Evolutionary conservation across 2,113 vertebrate species (phyloP).

Genomic region (Lates calcarifer): DNA sequence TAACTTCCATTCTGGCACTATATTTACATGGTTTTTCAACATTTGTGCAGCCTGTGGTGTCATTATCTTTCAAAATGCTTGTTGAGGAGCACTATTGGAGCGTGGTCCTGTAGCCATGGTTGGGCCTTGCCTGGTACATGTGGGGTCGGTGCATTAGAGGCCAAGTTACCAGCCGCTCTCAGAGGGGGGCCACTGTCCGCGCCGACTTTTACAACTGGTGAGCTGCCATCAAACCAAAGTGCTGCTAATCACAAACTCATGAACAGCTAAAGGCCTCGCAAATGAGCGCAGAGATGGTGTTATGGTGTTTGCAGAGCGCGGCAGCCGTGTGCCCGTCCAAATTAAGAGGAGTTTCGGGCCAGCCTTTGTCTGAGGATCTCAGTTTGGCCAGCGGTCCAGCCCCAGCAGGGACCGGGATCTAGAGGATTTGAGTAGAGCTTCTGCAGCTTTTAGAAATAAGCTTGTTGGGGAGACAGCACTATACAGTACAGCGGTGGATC

Average conservation of each 20-base stretch:
- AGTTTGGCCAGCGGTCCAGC: conserved; percentile 63
- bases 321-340: conserved; percentile 56
- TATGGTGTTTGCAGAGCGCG: conserved; percentile 66
- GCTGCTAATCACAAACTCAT: conserved; percentile 80
- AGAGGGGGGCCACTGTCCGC: conserved; percentile 73
- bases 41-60: conserved; percentile 66
- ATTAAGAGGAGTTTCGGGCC: conserved; percentile 64
- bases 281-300: conserved; percentile 77
- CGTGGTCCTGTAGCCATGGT: conserved; percentile 32
- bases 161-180: conserved; percentile 74
- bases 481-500: conserved; percentile 61
- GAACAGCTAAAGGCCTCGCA: conserved; percentile 75
- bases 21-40: conserved; percentile 60
- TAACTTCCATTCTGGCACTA: conserved; percentile 56
- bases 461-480: conserved; percentile 65
- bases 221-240: conserved; percentile 78
- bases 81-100: conserved; percentile 48
- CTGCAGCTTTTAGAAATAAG: conserved; percentile 78
- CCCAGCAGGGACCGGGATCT: conserved; percentile 73
- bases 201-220: conserved; percentile 80
- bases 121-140: conserved; percentile 63
- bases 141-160: conserved; percentile 78
- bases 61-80: conserved; percentile 65
- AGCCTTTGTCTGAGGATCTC: conserved; percentile 75
- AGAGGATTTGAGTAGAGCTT: conserved; percentile 76